Conservation (phyloP, 2,797 vertebrate species). For the Perodicticus potto region DNA sequence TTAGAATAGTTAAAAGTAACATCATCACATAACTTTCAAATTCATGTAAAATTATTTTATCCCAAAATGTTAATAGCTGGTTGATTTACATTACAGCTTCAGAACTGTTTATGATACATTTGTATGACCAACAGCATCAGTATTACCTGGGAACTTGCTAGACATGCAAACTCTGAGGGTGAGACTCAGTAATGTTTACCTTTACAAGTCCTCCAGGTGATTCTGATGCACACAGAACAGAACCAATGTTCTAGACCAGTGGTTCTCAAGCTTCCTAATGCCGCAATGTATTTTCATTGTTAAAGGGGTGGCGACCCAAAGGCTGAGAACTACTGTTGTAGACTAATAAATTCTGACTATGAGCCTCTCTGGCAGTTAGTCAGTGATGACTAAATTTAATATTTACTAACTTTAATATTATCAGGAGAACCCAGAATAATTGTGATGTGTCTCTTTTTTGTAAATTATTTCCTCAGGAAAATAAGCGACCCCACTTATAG, state of each 20-base stretch:
- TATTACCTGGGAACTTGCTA: not conserved
- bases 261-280: no score
- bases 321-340: not conserved
- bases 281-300: no score
- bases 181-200: not conserved
- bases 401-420: no score
- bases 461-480: constrained; percentile 47
- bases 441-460: constrained; percentile 16
- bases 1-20: not conserved
- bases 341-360: not conserved
- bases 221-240: not conserved
- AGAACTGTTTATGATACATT: not conserved
- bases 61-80: constrained; percentile 5
- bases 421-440: not conserved
- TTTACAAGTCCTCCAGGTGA: not conserved
- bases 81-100: not conserved
- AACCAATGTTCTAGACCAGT: not conserved
- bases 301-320: not conserved
- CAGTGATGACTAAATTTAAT: not conserved
- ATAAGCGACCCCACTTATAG: not conserved
- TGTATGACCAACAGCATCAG: not conserved
- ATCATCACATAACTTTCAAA: constrained; percentile 43
- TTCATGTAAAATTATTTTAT: not conserved
- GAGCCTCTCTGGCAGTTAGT: not conserved
- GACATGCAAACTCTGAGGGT: not conserved